These are phyloP conservation scores for Tiliacea aurago DNA, from an alignment of 2,888 invertebrate species.

Conservation along the genomic window DNA sequence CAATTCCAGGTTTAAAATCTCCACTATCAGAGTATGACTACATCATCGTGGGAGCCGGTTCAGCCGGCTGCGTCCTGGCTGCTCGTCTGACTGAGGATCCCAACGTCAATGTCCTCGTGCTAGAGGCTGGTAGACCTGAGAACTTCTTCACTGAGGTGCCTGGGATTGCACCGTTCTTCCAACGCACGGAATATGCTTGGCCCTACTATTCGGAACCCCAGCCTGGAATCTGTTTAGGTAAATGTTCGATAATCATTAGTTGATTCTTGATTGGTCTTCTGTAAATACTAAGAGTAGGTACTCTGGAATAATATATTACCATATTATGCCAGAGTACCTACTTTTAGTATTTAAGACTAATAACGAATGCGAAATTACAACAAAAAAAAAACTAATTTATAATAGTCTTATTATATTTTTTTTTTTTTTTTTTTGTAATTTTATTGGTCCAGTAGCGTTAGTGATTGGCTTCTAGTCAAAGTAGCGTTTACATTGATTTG, in stretches of 20 bases:
- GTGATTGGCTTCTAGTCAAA: background rate
- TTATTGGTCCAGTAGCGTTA: background rate
- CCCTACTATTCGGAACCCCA: slow-evolving; percentile 91
- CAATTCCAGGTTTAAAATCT: slow-evolving; percentile 77
- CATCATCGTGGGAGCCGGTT: slow-evolving; percentile 90
- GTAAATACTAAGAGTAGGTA: background rate
- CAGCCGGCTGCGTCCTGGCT: slow-evolving; percentile 90
- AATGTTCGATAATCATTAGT: background rate
- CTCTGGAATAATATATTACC: background rate
- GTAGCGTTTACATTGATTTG: background rate
- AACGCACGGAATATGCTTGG: slow-evolving; percentile 91
- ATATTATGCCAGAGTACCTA: no score
- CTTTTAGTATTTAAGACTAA: no score
- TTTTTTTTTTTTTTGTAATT: background rate
- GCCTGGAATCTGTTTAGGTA: slow-evolving; percentile 87
- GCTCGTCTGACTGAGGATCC: slow-evolving; percentile 86
- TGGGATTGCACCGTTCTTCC: slow-evolving; percentile 89
- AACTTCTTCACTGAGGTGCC: slow-evolving; percentile 89
- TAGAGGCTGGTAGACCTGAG: slow-evolving; percentile 90
- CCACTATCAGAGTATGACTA: slow-evolving; percentile 89
- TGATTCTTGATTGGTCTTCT: background rate
- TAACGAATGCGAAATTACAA: background rate
- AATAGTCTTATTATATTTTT: no score
- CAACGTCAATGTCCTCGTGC: slow-evolving; percentile 90
- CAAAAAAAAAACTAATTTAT: no score